Percentiles rank a stretch among this genome's conserved stretches.
phyloP scores from a whole-genome alignment of 2,797 vertebrate species.

The Rallus crepitans region DNA sequence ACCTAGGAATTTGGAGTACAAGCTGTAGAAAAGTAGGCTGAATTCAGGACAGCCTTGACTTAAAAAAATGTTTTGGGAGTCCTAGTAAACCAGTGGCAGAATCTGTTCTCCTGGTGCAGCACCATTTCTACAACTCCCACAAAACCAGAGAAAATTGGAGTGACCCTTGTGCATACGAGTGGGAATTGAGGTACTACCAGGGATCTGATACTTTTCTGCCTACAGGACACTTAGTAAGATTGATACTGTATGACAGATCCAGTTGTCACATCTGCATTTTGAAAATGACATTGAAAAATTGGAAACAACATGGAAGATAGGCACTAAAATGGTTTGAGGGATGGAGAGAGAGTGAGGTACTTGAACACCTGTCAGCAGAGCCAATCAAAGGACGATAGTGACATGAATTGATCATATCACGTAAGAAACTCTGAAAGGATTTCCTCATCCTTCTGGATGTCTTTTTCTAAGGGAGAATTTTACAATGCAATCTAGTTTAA shows the following conservation, averaged over 20 bases:
- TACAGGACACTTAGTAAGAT: background rate
- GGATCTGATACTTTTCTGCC: background rate
- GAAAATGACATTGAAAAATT: slow-evolving; percentile 15
- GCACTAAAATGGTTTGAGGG: background rate
- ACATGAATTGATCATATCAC: background rate
- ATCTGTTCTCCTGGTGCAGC: background rate
- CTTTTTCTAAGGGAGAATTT: background rate
- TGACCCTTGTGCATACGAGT: background rate
- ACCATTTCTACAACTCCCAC: background rate
- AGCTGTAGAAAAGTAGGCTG: background rate
- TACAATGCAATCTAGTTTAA: background rate
- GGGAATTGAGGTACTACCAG: background rate
- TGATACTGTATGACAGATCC: background rate
- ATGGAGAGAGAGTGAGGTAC: background rate
- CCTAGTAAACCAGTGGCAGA: background rate
- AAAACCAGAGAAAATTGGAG: background rate
- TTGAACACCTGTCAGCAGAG: background rate
- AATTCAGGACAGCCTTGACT: background rate
- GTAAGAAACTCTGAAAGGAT: background rate
- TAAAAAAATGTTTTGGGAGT: background rate
- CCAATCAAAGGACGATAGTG: slow-evolving; percentile 1
- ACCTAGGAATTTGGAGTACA: background rate
- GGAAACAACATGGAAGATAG: background rate
- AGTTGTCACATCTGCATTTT: background rate
- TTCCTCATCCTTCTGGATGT: background rate